phyloP scores from a whole-genome alignment of 2,797 vertebrate genomes.

The Anisognathus igniventris region DNA sequence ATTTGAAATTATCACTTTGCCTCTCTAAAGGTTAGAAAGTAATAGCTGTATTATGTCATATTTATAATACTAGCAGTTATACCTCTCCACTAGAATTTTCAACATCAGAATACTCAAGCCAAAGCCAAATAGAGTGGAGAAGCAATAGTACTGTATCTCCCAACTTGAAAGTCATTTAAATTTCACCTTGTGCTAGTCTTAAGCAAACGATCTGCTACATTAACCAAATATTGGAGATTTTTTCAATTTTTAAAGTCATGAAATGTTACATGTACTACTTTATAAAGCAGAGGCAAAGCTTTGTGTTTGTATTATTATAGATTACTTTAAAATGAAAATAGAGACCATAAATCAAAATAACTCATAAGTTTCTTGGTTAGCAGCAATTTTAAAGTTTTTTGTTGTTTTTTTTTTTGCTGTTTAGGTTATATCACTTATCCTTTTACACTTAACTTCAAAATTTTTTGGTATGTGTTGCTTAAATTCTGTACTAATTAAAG shows the following conservation, averaged over 20 bases:
- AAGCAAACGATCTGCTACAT: slow-evolving; percentile 35
- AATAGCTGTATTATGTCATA: neutral
- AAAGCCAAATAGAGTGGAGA: neutral
- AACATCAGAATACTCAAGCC: neutral
- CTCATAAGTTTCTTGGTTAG: slow-evolving; percentile 42
- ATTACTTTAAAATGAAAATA: slow-evolving; percentile 67
- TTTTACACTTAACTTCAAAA: neutral
- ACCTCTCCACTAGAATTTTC: neutral
- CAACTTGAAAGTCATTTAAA: slow-evolving; percentile 21
- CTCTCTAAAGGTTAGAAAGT: neutral
- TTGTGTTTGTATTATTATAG: slow-evolving; percentile 63
- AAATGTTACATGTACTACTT: slow-evolving; percentile 47
- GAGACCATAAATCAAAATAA: slow-evolving; percentile 68
- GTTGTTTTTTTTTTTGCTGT: neutral
- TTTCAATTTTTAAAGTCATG: slow-evolving; percentile 5
- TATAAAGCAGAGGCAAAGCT: slow-evolving; percentile 41
- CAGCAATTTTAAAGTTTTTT: slow-evolving; percentile 45
- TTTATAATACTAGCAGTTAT: neutral
- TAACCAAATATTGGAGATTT: slow-evolving; percentile 19
- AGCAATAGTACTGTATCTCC: neutral
- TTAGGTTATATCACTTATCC: neutral
- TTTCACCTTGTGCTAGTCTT: slow-evolving; percentile 27
- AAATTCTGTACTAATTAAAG: neutral
- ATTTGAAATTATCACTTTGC: neutral
- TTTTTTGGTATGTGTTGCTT: neutral